Conservation (phyloP, 2,888 invertebrate genomes). For the Alloscopus bannaensis region DNA sequence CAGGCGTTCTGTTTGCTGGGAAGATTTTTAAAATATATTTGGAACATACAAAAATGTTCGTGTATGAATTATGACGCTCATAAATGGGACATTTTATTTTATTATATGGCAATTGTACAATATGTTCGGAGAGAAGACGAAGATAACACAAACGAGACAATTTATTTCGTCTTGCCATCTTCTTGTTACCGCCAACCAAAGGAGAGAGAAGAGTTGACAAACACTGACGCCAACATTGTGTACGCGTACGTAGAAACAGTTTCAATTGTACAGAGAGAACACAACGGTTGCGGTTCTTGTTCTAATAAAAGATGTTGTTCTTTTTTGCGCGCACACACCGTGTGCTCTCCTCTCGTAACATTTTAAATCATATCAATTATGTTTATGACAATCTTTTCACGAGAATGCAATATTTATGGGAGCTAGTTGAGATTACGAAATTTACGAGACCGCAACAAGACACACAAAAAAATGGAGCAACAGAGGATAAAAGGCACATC, state of each 20-base stretch:
- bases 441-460: constrained; percentile 9
- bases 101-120: constrained; percentile 17
- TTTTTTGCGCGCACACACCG: too few species aligned
- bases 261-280: too few species aligned
- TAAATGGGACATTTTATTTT: constrained; percentile 61
- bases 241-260: too few species aligned
- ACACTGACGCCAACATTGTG: too few species aligned
- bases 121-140: neutral
- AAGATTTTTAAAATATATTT: neutral
- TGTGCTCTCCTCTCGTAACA: too few species aligned
- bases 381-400: constrained; percentile 35
- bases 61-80: constrained; percentile 54
- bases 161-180: neutral
- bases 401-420: constrained; percentile 2
- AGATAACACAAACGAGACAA: neutral
- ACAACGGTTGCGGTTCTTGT: too few species aligned
- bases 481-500: too few species aligned
- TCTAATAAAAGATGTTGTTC: too few species aligned
- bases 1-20: neutral
- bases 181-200: neutral
- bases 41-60: neutral
- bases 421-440: constrained; percentile 28
- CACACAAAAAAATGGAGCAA: neutral
- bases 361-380: constrained; percentile 45
- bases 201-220: neutral